A percentile compares a stretch with the other conserved stretches of the same genome.
phyloP scores from a whole-genome alignment of 2,888 invertebrate genomes.

The Tetrapedia diversipes region DNA sequence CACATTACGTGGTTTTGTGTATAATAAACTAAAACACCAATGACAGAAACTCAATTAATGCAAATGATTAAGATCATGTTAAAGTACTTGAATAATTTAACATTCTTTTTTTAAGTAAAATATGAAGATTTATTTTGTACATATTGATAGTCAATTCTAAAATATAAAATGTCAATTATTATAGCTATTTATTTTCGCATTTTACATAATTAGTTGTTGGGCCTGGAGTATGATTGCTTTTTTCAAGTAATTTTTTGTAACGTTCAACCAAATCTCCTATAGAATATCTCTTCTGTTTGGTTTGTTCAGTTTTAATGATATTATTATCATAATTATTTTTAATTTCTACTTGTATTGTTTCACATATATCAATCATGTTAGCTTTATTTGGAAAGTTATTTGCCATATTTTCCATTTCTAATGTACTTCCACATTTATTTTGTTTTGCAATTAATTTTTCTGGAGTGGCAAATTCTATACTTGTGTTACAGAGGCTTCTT shows the following conservation, averaged over 20 bases:
- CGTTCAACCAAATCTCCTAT: conserved; percentile 79
- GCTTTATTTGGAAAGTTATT: conserved; percentile 25
- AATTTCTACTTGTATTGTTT: conserved; percentile 47
- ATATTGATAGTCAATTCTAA: conserved; percentile 21
- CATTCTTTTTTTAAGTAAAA: background rate
- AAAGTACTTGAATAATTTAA: background rate
- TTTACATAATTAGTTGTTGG: conserved; percentile 17
- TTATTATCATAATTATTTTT: conserved; percentile 18
- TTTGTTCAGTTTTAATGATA: conserved; percentile 16
- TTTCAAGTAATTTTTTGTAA: conserved; percentile 73
- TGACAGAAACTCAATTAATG: too few species aligned
- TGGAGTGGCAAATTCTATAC: conserved; percentile 56
- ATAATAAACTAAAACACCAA: too few species aligned
- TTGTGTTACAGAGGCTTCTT: conserved; percentile 56
- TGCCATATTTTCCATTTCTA: conserved; percentile 36
- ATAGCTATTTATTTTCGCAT: conserved; percentile 29
- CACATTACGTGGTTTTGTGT: too few species aligned
- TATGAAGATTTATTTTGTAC: conserved; percentile 35
- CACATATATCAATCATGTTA: conserved; percentile 51
- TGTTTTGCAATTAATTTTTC: conserved; percentile 43
- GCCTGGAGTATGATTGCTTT: conserved; percentile 16
- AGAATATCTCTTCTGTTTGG: conserved; percentile 68
- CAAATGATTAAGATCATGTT: too few species aligned
- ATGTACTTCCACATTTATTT: conserved; percentile 24
- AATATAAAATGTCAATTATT: conserved; percentile 17